These are phyloP conservation scores for Hyalella azteca DNA, from an alignment of 2,888 invertebrate genomes.

Conservation along the genomic window DNA sequence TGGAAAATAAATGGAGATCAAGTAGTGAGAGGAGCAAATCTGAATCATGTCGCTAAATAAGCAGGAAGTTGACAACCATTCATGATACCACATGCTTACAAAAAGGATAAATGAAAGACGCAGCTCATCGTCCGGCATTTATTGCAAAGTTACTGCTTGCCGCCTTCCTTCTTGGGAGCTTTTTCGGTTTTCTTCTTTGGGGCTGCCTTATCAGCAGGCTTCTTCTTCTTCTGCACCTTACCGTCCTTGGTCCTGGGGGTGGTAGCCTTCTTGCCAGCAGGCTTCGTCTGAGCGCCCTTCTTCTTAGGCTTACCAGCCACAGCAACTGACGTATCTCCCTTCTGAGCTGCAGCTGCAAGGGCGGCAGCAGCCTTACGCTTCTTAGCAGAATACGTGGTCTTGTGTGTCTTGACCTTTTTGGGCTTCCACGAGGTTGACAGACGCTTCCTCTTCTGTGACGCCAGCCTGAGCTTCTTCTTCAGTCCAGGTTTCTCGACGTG, in stretches of 20 bases:
- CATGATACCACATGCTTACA: too few species aligned
- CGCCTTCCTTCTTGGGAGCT: conserved; percentile 17
- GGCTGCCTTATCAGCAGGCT: not conserved
- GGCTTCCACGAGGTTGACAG: conserved; percentile 13
- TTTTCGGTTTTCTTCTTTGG: conserved; percentile 25
- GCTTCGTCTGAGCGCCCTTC: not conserved
- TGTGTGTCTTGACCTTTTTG: not conserved
- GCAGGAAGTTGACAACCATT: too few species aligned
- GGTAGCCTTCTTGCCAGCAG: conserved; percentile 6
- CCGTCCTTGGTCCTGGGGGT: conserved; percentile 15
- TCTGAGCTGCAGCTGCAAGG: not conserved
- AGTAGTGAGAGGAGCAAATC: too few species aligned
- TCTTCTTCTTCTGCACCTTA: conserved; percentile 19
- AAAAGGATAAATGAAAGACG: conserved; percentile 7
- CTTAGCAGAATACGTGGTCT: conserved; percentile 37
- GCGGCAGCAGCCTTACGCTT: conserved; percentile 29
- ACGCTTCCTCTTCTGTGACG: not conserved
- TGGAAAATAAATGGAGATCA: too few species aligned
- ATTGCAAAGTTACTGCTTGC: conserved; percentile 17
- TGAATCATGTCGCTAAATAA: too few species aligned
- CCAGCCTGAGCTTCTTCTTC: not conserved
- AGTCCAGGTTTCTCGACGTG: conserved; percentile 11
- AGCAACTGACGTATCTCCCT: conserved; percentile 14
- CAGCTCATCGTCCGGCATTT: not conserved
- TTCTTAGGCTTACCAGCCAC: conserved; percentile 11